phyloP scores from a whole-genome alignment of 2,888 invertebrate genomes.

The Drosophila merina region DNA sequence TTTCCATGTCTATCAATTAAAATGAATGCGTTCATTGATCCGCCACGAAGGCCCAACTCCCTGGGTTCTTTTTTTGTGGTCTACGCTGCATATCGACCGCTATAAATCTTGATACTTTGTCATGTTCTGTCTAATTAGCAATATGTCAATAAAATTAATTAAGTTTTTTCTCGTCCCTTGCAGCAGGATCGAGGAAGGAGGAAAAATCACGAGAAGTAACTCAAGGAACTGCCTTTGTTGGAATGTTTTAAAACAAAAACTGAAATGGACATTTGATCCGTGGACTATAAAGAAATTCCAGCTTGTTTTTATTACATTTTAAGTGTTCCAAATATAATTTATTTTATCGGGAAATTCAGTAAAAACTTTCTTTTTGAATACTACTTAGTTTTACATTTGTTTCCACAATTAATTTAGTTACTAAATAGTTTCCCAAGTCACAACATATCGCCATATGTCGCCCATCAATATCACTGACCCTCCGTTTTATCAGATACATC shows the following conservation, averaged over 20 bases:
- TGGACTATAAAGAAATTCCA: neutral
- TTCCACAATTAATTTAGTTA: neutral
- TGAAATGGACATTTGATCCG: neutral
- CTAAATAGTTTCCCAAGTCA: slow-evolving; percentile 1
- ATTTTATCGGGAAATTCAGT: neutral
- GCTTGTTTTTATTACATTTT: neutral
- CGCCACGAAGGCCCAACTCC: slow-evolving; percentile 34
- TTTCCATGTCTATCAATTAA: slow-evolving; percentile 79
- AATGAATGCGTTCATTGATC: slow-evolving; percentile 80
- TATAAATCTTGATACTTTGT: slow-evolving; percentile 83
- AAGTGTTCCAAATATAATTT: neutral
- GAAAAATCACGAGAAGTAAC: neutral
- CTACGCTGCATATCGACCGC: slow-evolving; percentile 66
- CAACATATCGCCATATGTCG: neutral
- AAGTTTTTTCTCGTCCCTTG: slow-evolving; percentile 61
- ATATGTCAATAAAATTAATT: slow-evolving; percentile 83
- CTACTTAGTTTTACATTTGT: neutral
- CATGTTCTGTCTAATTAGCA: slow-evolving; percentile 83
- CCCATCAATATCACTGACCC: slow-evolving; percentile 2
- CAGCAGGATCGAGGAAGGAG: slow-evolving; percentile 10
- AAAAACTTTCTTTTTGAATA: neutral
- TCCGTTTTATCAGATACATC: slow-evolving; percentile 2
- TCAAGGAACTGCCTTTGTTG: neutral
- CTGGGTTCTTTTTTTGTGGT: slow-evolving; percentile 2
- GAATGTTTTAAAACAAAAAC: neutral